phyloP scores from a whole-genome alignment of 2,888 invertebrate species.

The Choreutis nemorana region DNA sequence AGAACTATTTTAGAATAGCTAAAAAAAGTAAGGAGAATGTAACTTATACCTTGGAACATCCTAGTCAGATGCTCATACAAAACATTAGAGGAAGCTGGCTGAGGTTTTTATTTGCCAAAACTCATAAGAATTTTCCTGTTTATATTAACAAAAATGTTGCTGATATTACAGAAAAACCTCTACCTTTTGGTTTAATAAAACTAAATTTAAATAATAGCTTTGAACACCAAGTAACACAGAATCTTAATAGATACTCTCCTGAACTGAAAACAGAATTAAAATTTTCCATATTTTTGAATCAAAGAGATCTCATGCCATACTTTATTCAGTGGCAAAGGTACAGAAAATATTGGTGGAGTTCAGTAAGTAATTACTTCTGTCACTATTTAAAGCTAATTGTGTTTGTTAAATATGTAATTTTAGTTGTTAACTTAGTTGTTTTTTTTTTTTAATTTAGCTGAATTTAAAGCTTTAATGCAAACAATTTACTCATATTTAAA shows the following conservation, averaged over 20 bases:
- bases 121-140: constrained; percentile 31
- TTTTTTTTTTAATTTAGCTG: too few species aligned
- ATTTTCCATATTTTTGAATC: constrained; percentile 47
- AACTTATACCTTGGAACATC: constrained; percentile 24
- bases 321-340: constrained; percentile 80
- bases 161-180: constrained; percentile 8
- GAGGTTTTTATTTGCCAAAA: constrained; percentile 29
- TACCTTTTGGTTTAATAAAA: constrained; percentile 26
- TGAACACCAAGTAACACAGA: too few species aligned
- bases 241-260: constrained; percentile 15
- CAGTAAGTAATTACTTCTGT: constrained; percentile 54
- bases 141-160: constrained; percentile 19
- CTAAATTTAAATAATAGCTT: constrained; percentile 14
- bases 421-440: too few species aligned
- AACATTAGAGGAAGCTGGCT: constrained; percentile 46
- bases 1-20: constrained; percentile 31
- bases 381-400: too few species aligned
- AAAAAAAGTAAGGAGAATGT: constrained; percentile 15
- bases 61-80: constrained; percentile 33
- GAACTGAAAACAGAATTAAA: constrained; percentile 24
- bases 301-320: constrained; percentile 63
- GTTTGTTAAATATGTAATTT: too few species aligned
- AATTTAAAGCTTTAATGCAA: too few species aligned
- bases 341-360: constrained; percentile 87
- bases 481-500: too few species aligned